Conservation (phyloP, 2,797 vertebrate genomes). For the Neomorphus geoffroyi region DNA sequence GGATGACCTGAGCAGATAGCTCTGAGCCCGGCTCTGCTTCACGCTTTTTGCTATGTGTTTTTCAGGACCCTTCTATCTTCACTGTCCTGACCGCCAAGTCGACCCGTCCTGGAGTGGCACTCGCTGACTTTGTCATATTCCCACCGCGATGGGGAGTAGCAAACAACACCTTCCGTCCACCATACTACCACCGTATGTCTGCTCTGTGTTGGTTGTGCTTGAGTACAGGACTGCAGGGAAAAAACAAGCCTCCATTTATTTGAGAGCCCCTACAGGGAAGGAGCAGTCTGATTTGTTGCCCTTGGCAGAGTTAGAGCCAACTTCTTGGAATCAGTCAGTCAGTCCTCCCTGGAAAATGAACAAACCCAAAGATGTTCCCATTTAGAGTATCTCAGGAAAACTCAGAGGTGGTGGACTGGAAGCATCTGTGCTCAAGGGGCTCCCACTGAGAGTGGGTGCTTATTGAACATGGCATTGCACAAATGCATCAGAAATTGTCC, state of each 20-base stretch:
- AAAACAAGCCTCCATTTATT: not conserved
- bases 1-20: not conserved
- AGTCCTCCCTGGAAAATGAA: not conserved
- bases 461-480: not conserved
- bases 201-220: not conserved
- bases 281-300: not conserved
- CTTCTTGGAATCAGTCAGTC: not conserved
- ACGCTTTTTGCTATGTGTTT: not conserved
- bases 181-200: conserved; percentile 95
- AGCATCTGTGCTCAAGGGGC: not conserved
- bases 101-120: conserved; percentile 88
- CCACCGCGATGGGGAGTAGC: conserved; percentile 95
- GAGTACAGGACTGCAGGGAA: not conserved
- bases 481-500: not conserved
- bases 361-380: not conserved
- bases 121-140: conserved; percentile 97
- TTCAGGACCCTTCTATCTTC: conserved; percentile 97
- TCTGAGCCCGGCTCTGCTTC: not conserved
- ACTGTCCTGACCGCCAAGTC: conserved; percentile 96
- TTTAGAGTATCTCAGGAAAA: not conserved
- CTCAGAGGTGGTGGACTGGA: not conserved
- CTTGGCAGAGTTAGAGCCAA: not conserved
- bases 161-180: conserved; percentile 92
- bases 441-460: not conserved
- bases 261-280: accelerated